These are phyloP conservation scores for Aphelenchoides besseyi DNA, from an alignment of 1,140 invertebrate genomes.

Conservation along the genomic window DNA sequence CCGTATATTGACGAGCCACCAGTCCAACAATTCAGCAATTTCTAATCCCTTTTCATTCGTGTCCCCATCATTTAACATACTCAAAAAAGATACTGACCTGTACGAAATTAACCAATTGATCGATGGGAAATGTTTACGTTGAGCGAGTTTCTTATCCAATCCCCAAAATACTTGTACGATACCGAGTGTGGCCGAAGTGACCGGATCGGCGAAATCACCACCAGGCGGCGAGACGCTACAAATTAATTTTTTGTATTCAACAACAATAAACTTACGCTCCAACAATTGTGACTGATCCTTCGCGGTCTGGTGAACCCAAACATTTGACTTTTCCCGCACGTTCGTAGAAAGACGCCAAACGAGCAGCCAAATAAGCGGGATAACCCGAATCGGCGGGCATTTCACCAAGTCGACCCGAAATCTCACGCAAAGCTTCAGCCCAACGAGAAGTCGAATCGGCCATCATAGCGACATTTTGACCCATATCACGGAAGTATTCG, in stretches of 20 bases:
- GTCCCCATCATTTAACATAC: background rate
- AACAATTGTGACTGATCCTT: constrained; percentile 97
- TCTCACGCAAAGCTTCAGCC: constrained; percentile 99
- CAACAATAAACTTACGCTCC: constrained; percentile 74
- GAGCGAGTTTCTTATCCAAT: constrained; percentile 96
- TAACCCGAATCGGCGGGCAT: constrained; percentile 97
- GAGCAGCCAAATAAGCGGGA: constrained; percentile 83
- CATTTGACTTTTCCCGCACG: constrained; percentile 93
- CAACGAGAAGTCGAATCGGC: constrained; percentile 99
- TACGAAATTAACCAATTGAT: constrained; percentile 99
- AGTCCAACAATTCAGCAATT: constrained; percentile 54
- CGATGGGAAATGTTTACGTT: constrained; percentile 98
- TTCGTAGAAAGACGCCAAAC: constrained; percentile 98
- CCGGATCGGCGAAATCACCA: constrained; percentile 99
- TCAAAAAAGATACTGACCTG: constrained; percentile 64
- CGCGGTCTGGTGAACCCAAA: constrained; percentile 92
- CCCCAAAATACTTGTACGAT: constrained; percentile 99
- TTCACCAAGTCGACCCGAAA: constrained; percentile 98
- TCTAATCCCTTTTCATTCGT: constrained; percentile 32
- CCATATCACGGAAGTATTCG: constrained; percentile 77
- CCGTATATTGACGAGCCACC: constrained; percentile 55
- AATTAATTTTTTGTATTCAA: constrained; percentile 30
- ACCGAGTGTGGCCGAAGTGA: constrained; percentile 95
- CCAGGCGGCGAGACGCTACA: constrained; percentile 88
- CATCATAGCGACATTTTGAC: constrained; percentile 99